Base-by-base conservation (phyloP, 2,888 invertebrate genomes). In the Melanchra persicariae region DNA sequence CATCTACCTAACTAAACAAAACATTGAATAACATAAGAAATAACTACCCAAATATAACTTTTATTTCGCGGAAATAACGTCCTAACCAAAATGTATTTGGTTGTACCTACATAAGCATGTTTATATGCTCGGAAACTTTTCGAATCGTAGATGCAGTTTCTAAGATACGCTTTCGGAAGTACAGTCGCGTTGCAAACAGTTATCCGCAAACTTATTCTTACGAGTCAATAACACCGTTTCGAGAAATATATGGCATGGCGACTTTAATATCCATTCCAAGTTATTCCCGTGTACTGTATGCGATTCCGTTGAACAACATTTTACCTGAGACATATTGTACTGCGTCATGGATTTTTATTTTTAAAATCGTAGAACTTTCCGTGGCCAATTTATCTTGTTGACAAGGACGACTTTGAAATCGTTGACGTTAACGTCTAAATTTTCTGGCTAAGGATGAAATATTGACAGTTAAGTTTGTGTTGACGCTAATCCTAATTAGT, bases 141-240 rank as follows among this genome's bases (percentile, higher is more conserved):
- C 73, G 82, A 85, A 79, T 82, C 79, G 77, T 82, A 81, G 82
- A 82, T 77, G 83, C 86, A 85, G 77, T 81, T 84, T 81, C 85
- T 84, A 70, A 83, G 82, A 82, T 87, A 83, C 85, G 83, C 75
- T 80, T 84, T 81, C 72, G 79, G 77, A 87, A 86, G 83, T 88
- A 84, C 87, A 87, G 85, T 85, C 79, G 86, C 86, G 89, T 85
- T 82, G 80, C 78, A 81, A 85, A 89, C 89, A 91, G 92, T 93
- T 92, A 90, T 91, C 89, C 87, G 73, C 77, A 85, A 93, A 93
- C 89, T 93, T 92, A 88, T 90, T 87, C 90, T 86, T 88, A 84
- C 87, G 88, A 95, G 94, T 95, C 95, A 94, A 95, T 94, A 94
- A 91, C 94, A 94, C 93, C 91, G 92, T 94, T 93, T 85, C 90